Conservation (phyloP, 2,888 invertebrate genomes). For the Lacanobia oleracea region DNA sequence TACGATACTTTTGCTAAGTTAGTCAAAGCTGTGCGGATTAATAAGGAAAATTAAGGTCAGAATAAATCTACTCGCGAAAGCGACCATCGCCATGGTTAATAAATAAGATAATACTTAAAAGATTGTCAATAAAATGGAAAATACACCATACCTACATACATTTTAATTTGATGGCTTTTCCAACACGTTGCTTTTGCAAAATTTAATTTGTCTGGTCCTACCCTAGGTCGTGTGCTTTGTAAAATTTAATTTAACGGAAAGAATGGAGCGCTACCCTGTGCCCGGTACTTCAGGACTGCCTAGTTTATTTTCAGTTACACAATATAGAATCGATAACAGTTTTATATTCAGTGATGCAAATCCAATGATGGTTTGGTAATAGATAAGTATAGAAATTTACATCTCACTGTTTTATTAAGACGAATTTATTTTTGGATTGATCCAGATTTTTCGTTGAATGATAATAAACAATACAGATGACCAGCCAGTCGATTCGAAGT, state of each 20-base stretch:
- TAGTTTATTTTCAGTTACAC: background rate
- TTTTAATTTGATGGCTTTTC: background rate
- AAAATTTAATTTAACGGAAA: no score
- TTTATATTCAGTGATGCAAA: background rate
- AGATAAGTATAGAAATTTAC: no score
- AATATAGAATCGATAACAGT: background rate
- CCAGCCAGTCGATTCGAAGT: no score
- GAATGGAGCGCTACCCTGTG: no score
- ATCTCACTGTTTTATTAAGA: constrained; percentile 1
- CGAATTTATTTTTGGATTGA: constrained; percentile 6
- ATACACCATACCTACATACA: background rate
- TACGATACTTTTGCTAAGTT: background rate
- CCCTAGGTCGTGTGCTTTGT: no score
- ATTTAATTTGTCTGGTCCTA: background rate
- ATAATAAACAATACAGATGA: background rate
- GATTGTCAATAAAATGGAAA: background rate
- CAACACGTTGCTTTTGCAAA: background rate
- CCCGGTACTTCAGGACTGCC: background rate
- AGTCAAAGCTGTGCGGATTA: background rate
- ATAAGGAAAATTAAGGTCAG: background rate
- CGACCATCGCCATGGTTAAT: background rate
- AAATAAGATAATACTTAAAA: background rate
- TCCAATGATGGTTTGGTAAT: no score
- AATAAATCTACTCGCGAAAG: background rate
- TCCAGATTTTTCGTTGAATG: background rate